A percentile compares a stretch with the other conserved stretches of the same genome.
phyloP scores from a whole-genome alignment of 2,888 invertebrate genomes.

The Sturmia bella region DNA sequence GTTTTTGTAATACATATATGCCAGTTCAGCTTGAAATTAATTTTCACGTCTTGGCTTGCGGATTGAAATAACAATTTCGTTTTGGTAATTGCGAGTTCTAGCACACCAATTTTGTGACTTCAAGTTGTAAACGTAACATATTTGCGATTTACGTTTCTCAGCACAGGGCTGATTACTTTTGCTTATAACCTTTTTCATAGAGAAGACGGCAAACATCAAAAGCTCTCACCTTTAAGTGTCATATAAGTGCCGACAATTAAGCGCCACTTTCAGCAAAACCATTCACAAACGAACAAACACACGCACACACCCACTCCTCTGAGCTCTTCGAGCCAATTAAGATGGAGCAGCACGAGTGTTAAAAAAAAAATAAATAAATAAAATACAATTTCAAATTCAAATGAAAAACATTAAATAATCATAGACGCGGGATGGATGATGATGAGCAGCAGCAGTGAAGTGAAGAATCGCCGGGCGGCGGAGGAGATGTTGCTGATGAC shows the following conservation, averaged over 20 bases:
- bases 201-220: conserved; percentile 61
- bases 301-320: conserved; percentile 15
- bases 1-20: too few species aligned
- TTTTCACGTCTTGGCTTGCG: too few species aligned
- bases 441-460: conserved; percentile 39
- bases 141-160: too few species aligned
- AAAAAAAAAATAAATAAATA: not conserved
- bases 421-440: conserved; percentile 38
- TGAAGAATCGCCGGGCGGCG: too few species aligned
- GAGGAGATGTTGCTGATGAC: conserved; percentile 19
- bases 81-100: too few species aligned
- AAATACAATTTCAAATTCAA: conserved; percentile 51
- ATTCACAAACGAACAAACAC: not conserved
- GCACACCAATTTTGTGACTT: too few species aligned
- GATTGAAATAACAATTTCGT: too few species aligned
- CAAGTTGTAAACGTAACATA: too few species aligned
- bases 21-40: too few species aligned
- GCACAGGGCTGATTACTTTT: not conserved
- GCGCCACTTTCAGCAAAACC: conserved; percentile 59
- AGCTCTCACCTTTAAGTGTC: conserved; percentile 59
- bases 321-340: conserved; percentile 49
- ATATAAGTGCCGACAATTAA: conserved; percentile 69
- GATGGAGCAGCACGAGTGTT: conserved; percentile 35
- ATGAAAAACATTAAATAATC: conserved; percentile 63
- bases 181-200: conserved; percentile 27